A percentile compares a stretch with the other conserved stretches of the same genome.
Evolutionary conservation across 2,797 vertebrate species (phyloP).

Genomic region (Epinephelus malabaricus): DNA sequence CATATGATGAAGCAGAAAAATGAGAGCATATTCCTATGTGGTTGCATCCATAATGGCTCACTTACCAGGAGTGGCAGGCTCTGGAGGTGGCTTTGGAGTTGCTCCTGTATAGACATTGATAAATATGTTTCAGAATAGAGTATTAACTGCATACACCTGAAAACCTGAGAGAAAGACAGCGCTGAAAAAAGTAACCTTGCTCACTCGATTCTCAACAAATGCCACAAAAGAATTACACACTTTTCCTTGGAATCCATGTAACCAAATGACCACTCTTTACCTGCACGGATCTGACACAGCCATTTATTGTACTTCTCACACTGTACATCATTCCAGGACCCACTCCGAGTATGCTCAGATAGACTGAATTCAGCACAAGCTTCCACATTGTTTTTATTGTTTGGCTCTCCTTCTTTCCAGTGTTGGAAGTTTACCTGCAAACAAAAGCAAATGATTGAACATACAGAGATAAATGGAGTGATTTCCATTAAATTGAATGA

Average conservation of each 20-base stretch:
- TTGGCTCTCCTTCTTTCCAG: conserved; percentile 90
- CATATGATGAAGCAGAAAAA: no score
- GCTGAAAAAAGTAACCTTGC: not conserved
- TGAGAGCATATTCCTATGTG: not conserved
- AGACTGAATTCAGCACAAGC: conserved; percentile 85
- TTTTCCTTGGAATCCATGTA: not conserved
- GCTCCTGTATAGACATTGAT: conserved; percentile 80
- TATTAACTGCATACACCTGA: not conserved
- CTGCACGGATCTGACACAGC: conserved; percentile 91
- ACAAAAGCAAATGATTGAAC: not conserved
- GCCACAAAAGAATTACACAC: not conserved
- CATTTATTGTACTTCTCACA: conserved; percentile 87
- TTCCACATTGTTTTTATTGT: conserved; percentile 89
- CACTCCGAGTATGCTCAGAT: accelerated
- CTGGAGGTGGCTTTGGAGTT: conserved; percentile 51
- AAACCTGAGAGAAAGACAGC: not conserved
- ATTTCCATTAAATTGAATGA: not conserved
- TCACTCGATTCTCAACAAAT: not conserved
- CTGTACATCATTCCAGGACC: conserved; percentile 89
- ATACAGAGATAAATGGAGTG: not conserved
- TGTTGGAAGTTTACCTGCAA: conserved; percentile 88
- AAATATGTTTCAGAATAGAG: not conserved
- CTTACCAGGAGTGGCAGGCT: conserved; percentile 14
- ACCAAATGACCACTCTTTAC: conserved; percentile 66
- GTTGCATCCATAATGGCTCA: not conserved